Evolutionary conservation across 2,797 vertebrate species (phyloP).

Genomic region (Sphenodon punctatus): DNA sequence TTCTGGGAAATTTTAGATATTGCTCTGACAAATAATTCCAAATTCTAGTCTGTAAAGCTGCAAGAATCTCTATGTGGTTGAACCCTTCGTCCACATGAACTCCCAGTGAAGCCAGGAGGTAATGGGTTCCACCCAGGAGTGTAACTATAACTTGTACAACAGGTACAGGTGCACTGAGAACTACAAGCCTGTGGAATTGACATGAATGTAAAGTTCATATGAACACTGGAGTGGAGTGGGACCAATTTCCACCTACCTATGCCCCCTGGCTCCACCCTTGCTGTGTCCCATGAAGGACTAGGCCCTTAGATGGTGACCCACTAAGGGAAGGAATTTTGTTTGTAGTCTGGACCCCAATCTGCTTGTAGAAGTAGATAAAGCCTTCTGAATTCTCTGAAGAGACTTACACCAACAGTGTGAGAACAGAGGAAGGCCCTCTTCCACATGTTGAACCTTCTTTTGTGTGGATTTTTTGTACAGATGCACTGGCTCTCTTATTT

Average conservation of each 20-base stretch:
- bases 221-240: no score
- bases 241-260: no score
- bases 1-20: background rate
- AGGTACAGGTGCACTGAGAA: no score
- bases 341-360: constrained; percentile 10
- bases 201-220: no score
- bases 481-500: background rate
- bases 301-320: background rate
- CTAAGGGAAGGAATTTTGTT: background rate
- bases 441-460: no score
- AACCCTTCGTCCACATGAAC: background rate
- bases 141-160: no score
- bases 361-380: background rate
- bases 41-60: background rate
- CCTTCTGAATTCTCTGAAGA: background rate
- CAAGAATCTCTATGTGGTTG: background rate
- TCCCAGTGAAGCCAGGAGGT: background rate
- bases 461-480: no score
- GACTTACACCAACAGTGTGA: background rate
- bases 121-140: no score
- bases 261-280: no score
- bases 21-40: background rate
- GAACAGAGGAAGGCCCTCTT: background rate
- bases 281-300: no score
- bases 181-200: no score